Evolutionary conservation across 1,140 invertebrate genomes (phyloP).

Genomic region (Nasonia longicornis): DNA sequence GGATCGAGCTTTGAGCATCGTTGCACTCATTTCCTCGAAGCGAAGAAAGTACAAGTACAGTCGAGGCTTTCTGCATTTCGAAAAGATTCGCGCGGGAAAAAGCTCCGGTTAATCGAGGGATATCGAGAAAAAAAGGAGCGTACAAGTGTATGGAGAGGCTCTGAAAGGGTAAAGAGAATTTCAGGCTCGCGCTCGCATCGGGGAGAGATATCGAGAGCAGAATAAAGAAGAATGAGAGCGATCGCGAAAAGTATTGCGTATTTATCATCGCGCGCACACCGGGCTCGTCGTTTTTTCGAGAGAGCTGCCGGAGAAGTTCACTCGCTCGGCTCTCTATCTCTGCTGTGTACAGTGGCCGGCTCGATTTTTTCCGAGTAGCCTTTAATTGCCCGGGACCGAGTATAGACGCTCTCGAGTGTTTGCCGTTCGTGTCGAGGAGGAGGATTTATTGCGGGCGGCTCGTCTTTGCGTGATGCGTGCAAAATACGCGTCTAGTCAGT

Average conservation of each 20-base stretch:
- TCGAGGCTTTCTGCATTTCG: neutral
- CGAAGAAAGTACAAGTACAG: neutral
- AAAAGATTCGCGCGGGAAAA: neutral
- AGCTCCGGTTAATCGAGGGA: conserved; percentile 3
- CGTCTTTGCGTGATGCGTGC: neutral
- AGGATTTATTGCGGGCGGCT: conserved; percentile 5
- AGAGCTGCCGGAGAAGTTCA: neutral
- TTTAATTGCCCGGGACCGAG: conserved; percentile 9
- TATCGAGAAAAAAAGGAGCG: neutral
- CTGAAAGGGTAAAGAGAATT: conserved; percentile 7
- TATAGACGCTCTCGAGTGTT: neutral
- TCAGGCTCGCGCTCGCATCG: neutral
- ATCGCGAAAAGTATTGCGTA: conserved; percentile 20
- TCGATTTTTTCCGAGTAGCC: neutral
- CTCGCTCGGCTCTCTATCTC: neutral
- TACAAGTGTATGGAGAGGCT: neutral
- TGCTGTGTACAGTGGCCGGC: neutral
- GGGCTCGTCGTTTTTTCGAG: neutral
- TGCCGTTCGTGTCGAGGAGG: neutral
- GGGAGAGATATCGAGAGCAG: neutral
- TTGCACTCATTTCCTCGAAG: neutral
- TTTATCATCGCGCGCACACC: conserved; percentile 32
- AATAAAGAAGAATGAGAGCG: conserved; percentile 10
- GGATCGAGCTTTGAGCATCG: neutral
- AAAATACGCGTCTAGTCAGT: neutral